phyloP scores from a whole-genome alignment of 1,140 invertebrate species.

The Bombus fervidus region DNA sequence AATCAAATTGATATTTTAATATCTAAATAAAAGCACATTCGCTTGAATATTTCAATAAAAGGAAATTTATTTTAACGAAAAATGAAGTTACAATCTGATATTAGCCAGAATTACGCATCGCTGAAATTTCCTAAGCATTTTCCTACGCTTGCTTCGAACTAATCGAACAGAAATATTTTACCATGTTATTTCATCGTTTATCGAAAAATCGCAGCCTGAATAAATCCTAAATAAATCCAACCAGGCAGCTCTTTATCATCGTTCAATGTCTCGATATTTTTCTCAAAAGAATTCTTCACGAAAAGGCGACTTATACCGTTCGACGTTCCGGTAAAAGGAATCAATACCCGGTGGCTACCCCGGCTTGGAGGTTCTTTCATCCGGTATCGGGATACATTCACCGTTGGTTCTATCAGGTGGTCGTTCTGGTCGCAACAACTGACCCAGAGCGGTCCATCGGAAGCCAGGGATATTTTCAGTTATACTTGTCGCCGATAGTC shows the following conservation, averaged over 20 bases:
- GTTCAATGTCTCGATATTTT: constrained; percentile 36
- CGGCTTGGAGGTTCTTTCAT: constrained; percentile 56
- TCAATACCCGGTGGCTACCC: constrained; percentile 57
- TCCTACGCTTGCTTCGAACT: not conserved
- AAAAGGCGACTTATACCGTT: constrained; percentile 29
- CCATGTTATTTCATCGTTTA: not conserved
- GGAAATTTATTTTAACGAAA: too few species aligned
- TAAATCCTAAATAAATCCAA: constrained; percentile 17
- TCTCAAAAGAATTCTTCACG: constrained; percentile 34
- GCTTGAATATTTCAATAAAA: too few species aligned
- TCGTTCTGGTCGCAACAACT: constrained; percentile 39
- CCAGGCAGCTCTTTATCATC: not conserved
- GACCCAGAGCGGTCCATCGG: constrained; percentile 12
- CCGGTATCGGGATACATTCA: constrained; percentile 58
- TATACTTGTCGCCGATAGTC: constrained; percentile 18
- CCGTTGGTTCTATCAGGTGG: constrained; percentile 53
- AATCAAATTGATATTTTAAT: too few species aligned
- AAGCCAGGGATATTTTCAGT: constrained; percentile 35
- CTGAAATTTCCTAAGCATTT: not conserved
- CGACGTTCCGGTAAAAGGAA: constrained; percentile 49
- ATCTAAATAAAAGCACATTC: too few species aligned
- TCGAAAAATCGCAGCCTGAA: not conserved
- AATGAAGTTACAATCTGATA: too few species aligned
- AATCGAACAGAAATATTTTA: not conserved
- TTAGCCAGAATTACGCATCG: too few species aligned